These are phyloP conservation scores for Amiota mariae DNA, from an alignment of 2,888 invertebrate genomes.

Conservation along the genomic window DNA sequence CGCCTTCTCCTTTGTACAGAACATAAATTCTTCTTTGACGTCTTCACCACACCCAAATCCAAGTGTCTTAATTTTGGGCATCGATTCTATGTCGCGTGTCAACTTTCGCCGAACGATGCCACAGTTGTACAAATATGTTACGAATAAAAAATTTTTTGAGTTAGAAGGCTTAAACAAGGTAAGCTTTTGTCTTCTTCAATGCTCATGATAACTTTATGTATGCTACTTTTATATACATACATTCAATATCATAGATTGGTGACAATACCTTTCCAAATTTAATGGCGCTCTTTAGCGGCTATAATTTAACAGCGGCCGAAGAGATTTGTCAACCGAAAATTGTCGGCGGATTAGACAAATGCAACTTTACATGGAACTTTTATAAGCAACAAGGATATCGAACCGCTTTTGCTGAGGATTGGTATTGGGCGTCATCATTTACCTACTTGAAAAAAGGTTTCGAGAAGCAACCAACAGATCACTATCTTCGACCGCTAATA, in stretches of 20 bases:
- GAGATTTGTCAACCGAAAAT: slow-evolving; percentile 74
- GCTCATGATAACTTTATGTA: neutral
- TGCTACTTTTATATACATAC: too few species aligned
- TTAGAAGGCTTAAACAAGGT: slow-evolving; percentile 83
- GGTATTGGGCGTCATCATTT: slow-evolving; percentile 78
- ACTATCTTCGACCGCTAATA: slow-evolving; percentile 84
- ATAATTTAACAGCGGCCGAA: slow-evolving; percentile 73
- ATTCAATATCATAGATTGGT: too few species aligned
- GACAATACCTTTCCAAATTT: slow-evolving; percentile 94
- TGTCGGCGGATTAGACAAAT: slow-evolving; percentile 78
- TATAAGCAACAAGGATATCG: slow-evolving; percentile 81
- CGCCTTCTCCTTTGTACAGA: slow-evolving; percentile 76
- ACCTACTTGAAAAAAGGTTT: slow-evolving; percentile 83
- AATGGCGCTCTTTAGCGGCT: slow-evolving; percentile 86
- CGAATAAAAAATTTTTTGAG: slow-evolving; percentile 79
- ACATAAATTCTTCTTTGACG: neutral
- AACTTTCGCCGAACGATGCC: slow-evolving; percentile 85
- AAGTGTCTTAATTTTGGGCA: slow-evolving; percentile 85
- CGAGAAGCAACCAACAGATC: slow-evolving; percentile 83
- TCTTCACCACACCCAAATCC: slow-evolving; percentile 60
- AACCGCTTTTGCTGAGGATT: slow-evolving; percentile 87
- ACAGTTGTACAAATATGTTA: slow-evolving; percentile 79
- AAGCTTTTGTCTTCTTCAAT: slow-evolving; percentile 44
- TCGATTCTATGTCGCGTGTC: slow-evolving; percentile 87
- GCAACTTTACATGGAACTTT: slow-evolving; percentile 84